Evolutionary conservation across 1,140 invertebrate species (phyloP), one percentile per base, ranked within the genome.

Genomic region (Solen grandis): DNA sequence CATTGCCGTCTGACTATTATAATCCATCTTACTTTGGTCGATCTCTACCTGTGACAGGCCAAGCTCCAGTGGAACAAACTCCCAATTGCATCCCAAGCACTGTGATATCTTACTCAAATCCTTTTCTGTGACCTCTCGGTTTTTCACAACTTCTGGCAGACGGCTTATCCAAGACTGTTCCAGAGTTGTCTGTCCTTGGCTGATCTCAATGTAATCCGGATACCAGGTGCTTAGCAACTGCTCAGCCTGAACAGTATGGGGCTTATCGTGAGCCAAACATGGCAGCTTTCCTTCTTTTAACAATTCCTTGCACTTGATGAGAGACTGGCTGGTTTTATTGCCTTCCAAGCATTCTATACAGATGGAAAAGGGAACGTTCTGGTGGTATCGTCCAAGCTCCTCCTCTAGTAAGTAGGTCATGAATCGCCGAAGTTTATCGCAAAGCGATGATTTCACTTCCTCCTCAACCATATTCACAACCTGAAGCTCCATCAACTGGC

Each of bases 71-170:
- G 57, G 52, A 14, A 80, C 59, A 55, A 80, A 73, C 27, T 80
- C 77, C 77, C 77, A 80, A 50, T 80, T 80, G 38, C 63, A 63
- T 5, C 77, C 77, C 4, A 80, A 46, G 22, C 65, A 72, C 29
- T 80, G 68, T 4, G 68, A 57, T 35, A 80, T 80, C 33, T 46
- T 60, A 25, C 77, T 80, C 25, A 80, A 57, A 50, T 80, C 77
- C n/a, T 65, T 62, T 13, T 22, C 35, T 31, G 77, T 80, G 0
- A 80, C 68, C 31, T 62, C 59, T 22, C 77, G 63, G 54, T 66
- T 54, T 29, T 66, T 50, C 25, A 73, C 54, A 1, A 63, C 59
- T 19, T 10, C n/a, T 35, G 77, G 69, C 4, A 65, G 35, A 52
- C 41, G 16, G 35, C 55, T 59, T 16, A 80, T 62, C 77, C 77